phyloP scores from a whole-genome alignment of 2,113 vertebrate genomes.

The Microcebus lehilahytsara region DNA sequence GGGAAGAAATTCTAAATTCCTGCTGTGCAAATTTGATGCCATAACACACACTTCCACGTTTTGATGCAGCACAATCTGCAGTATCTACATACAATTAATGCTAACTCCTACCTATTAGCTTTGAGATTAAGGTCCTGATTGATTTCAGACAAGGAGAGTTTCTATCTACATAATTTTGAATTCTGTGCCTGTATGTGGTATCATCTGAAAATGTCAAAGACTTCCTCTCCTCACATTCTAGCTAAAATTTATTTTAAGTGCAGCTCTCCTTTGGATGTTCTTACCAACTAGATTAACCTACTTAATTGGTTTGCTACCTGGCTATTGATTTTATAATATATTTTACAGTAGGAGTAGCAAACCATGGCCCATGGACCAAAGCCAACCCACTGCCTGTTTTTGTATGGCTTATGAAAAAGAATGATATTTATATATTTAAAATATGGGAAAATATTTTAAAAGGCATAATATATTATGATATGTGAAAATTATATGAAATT shows the following conservation, averaged over 20 bases:
- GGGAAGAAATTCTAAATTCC: background rate
- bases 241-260: constrained; percentile 25
- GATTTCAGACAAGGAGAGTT: background rate
- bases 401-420: background rate
- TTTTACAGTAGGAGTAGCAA: background rate
- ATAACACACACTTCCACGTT: background rate
- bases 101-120: background rate
- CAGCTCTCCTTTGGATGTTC: background rate
- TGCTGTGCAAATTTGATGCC: background rate
- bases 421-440: background rate
- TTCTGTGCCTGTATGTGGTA: background rate
- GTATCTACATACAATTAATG: background rate
- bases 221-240: constrained; percentile 20
- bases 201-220: background rate
- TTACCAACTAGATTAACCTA: background rate
- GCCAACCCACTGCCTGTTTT: background rate
- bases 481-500: background rate
- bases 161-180: background rate
- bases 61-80: background rate
- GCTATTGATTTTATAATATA: background rate
- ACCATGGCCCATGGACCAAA: background rate
- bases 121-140: background rate
- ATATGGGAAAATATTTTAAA: background rate
- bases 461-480: background rate
- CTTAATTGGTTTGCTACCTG: background rate